Evolutionary conservation across 2,113 vertebrate species (phyloP), one percentile per base, ranked within the genome.

Genomic region (Coryphaenoides rupestris): DNA sequence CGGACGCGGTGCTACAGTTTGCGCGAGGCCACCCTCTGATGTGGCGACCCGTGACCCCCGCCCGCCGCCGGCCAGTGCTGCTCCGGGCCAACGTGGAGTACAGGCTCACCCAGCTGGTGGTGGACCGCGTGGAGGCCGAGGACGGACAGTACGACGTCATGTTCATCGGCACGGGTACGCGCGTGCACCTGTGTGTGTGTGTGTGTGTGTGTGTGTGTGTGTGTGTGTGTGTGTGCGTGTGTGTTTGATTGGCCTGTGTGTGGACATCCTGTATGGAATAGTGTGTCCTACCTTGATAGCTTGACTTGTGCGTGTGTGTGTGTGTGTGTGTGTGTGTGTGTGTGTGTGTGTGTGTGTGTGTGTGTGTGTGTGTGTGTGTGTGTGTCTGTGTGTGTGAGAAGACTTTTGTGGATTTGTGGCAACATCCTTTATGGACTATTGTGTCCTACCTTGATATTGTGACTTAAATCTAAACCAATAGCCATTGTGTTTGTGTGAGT

Each of bases 141-240:
- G 97, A 98, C 0, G 96, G n/a, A n/a, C n/a, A n/a, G n/a, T n/a
- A n/a, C n/a, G n/a, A n/a, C n/a, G n/a, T n/a, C n/a, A n/a, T n/a
- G 95, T 98, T 99, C 84, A 93, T 99, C 0, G 95, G 97, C 76
- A 99, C 97, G 84, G 96, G 97, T 92, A n/a, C n/a, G n/a, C n/a
- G n/a, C n/a, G n/a, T n/a, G n/a, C n/a, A n/a, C n/a, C n/a, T 40
- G 33, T 2, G 33, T 10, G 6, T 40, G 33, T 40, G 33, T 10
- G 33, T 40, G 33, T 40, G 6, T 40, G 24, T 15, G 7, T 17
- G 59, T 63, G 65, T 59, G 56, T 33, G 55, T 26, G 13, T 57
- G 55, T 16, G 22, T 57, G 56, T 58, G 16, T 33, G 24, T 19
- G 23, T 33, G 17, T 2, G 17, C 19, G 56, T 33, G 24, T 58